A percentile compares a stretch with the other conserved stretches of the same genome.
These are phyloP conservation scores for Acromyrmex echinatior DNA, from an alignment of 1,140 invertebrate species.

Conservation along the genomic window DNA sequence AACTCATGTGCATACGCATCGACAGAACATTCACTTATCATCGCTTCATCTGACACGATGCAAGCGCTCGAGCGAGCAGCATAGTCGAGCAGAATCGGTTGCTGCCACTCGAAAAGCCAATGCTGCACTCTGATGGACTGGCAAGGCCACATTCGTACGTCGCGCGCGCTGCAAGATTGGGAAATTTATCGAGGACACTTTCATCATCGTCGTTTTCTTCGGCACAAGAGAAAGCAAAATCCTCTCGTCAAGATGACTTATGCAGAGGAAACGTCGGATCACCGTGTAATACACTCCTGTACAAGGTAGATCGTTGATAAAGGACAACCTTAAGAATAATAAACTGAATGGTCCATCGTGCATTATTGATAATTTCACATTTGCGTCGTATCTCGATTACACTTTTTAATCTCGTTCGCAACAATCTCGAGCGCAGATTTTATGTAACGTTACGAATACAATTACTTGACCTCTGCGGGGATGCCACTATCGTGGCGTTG, in stretches of 20 bases:
- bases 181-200: conserved; percentile 66
- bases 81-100: conserved; percentile 54
- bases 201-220: conserved; percentile 52
- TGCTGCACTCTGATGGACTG: conserved; percentile 57
- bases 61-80: conserved; percentile 49
- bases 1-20: conserved; percentile 60
- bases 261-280: not conserved
- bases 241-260: conserved; percentile 9
- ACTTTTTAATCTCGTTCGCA: not conserved
- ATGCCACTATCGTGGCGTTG: not conserved
- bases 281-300: not conserved
- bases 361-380: conserved; percentile 7
- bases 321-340: not conserved
- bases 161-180: conserved; percentile 52
- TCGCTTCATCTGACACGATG: conserved; percentile 63
- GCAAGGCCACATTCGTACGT: conserved; percentile 59
- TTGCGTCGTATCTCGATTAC: conserved; percentile 13
- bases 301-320: not conserved
- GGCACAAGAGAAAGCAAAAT: conserved; percentile 47
- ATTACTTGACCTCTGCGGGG: not conserved
- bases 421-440: not conserved
- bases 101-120: conserved; percentile 63
- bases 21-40: conserved; percentile 64
- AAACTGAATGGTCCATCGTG: not conserved
- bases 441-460: not conserved